Base-by-base conservation (phyloP, 2,888 invertebrate genomes). In the Rhagonycha fulva region DNA sequence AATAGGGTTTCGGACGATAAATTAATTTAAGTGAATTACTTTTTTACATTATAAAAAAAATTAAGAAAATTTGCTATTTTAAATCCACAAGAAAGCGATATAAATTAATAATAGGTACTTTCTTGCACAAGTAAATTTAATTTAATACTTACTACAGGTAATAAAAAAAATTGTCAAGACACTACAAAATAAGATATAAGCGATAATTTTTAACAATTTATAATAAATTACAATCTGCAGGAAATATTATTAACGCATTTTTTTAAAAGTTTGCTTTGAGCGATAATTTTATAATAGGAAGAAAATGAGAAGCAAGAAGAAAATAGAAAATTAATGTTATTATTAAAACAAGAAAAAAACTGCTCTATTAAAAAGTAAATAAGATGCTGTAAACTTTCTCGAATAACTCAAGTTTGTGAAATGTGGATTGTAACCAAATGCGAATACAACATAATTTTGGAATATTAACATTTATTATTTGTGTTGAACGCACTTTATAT, bases 351-450 rank as follows among this genome's bases (percentile, higher is more conserved):
- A 66, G 14, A 66, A 62, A 14, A 61, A 66, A 66, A 66, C 24
- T 66, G 63, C n/a, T 66, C 26, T 66, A 66, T 66, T 66, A 66
- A 66, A 66, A 66, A 66, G 63, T 66, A 66, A 66, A 66, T 66
- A 66, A 24, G 63, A 66, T 66, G 26, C 23, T 63, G 63, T 66
- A 66, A 66, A 66, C 63, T 26, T 26, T 26, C 63, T 66, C 63
- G 26, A 66, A 66, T 66, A 66, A 66, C 24, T 66, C 26, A 66
- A 66, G 63, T 24, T 66, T 24, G 47, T n/a, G 47, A 47, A 47
- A 47, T 47, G n/a, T 47, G n/a, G n/a, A 47, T 47, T 47, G 47
- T 47, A n/a, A 47, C 47, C 47, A 1, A n/a, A 47, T 47, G 3
- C n/a, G n/a, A 47, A 47, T 47, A 7, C n/a, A 47, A 47, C n/a